A percentile compares a stretch with the other conserved stretches of the same genome.
phyloP scores from a whole-genome alignment of 2,113 vertebrate species.

The Rutilus rutilus region DNA sequence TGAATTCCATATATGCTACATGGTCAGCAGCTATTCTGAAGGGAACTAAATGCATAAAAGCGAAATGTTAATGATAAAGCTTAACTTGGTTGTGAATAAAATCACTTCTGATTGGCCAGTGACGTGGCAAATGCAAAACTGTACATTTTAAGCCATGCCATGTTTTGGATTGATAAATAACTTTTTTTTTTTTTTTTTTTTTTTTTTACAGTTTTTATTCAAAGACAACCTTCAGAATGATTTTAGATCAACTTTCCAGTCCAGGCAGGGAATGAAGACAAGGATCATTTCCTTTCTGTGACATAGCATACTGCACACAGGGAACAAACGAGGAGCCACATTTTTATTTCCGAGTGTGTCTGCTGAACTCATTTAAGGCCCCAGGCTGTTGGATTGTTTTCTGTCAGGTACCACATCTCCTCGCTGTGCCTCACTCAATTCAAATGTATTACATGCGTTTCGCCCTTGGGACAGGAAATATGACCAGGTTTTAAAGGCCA shows the following conservation, averaged over 20 bases:
- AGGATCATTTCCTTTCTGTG: slow-evolving; percentile 24
- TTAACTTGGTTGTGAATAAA: background rate
- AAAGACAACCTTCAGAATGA: background rate
- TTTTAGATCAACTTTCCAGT: background rate
- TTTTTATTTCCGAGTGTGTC: slow-evolving; percentile 22
- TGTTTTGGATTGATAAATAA: background rate
- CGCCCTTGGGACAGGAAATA: slow-evolving; percentile 23
- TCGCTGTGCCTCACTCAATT: slow-evolving; percentile 9
- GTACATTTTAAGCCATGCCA: background rate
- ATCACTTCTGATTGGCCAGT: background rate
- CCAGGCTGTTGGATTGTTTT: slow-evolving; percentile 19
- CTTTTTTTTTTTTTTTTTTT: background rate
- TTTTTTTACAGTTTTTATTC: too few species aligned
- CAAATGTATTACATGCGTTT: slow-evolving; percentile 10
- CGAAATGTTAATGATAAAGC: background rate
- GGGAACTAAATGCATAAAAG: too few species aligned
- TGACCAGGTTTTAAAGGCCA: slow-evolving; percentile 4
- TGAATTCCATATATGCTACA: too few species aligned
- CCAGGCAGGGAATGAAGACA: slow-evolving; percentile 13
- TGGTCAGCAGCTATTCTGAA: too few species aligned
- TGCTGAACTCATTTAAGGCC: slow-evolving; percentile 26
- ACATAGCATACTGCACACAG: background rate
- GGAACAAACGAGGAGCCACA: background rate
- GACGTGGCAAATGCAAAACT: too few species aligned
- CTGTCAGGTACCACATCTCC: slow-evolving; percentile 10